These are phyloP conservation scores for Calonectris borealis DNA, from an alignment of 2,113 vertebrate genomes.

Conservation along the genomic window DNA sequence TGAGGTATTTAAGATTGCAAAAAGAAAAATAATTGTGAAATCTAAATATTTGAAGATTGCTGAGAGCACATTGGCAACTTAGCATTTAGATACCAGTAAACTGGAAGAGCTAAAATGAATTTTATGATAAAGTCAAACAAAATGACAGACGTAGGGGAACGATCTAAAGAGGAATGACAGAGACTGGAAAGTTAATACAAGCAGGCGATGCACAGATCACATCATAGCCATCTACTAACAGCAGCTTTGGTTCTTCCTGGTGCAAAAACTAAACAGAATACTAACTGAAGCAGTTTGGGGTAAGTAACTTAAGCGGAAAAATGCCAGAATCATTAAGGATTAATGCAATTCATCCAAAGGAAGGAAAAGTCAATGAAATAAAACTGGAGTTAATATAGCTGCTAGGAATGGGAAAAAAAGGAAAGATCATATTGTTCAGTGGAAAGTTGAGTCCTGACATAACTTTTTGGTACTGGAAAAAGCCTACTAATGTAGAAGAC, in stretches of 20 bases:
- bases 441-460: background rate
- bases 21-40: background rate
- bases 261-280: background rate
- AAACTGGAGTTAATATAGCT: background rate
- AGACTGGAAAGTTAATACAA: background rate
- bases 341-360: background rate
- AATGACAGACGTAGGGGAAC: background rate
- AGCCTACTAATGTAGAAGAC: background rate
- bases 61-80: background rate
- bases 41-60: background rate
- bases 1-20: background rate
- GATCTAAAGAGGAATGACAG: background rate
- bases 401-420: background rate
- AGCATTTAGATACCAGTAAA: background rate
- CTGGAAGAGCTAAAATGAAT: background rate
- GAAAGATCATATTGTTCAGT: background rate
- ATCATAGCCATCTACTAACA: background rate
- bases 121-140: background rate
- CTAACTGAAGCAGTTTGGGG: background rate
- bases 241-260: background rate
- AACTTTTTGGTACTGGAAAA: background rate
- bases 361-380: background rate
- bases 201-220: accelerated
- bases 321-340: background rate
- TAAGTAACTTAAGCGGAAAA: background rate